Evolutionary conservation across 1,140 invertebrate species (phyloP).

Genomic region (Drosophila micromelanica): DNA sequence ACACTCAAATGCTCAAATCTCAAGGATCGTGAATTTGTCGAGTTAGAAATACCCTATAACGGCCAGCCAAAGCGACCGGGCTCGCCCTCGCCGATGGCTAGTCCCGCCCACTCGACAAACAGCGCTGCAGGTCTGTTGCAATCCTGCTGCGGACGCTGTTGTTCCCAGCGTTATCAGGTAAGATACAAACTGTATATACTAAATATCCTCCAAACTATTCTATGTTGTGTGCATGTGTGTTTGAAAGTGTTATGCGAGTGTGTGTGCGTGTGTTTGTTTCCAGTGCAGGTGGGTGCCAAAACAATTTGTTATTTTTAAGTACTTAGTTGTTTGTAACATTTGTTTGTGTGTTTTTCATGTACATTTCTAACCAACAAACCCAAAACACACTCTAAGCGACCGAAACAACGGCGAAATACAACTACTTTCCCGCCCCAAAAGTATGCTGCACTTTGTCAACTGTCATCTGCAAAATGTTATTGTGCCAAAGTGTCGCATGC

Average conservation of each 20-base stretch:
- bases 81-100: slow-evolving; percentile 93
- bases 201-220: slow-evolving; percentile 37
- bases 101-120: slow-evolving; percentile 93
- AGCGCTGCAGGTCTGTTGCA: slow-evolving; percentile 90
- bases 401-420: slow-evolving; percentile 1
- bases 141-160: slow-evolving; percentile 93
- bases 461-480: not conserved
- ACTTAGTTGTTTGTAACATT: slow-evolving; percentile 47
- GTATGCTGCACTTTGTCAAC: slow-evolving; percentile 20
- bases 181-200: slow-evolving; percentile 49
- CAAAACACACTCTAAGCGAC: slow-evolving; percentile 17
- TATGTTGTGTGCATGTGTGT: slow-evolving; percentile 22
- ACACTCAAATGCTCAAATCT: slow-evolving; percentile 67
- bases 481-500: slow-evolving; percentile 26
- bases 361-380: slow-evolving; percentile 28
- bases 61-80: slow-evolving; percentile 95
- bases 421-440: slow-evolving; percentile 16
- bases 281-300: slow-evolving; percentile 60
- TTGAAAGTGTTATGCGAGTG: slow-evolving; percentile 1
- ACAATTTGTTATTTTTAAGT: slow-evolving; percentile 29
- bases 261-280: slow-evolving; percentile 11
- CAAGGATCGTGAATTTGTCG: slow-evolving; percentile 98
- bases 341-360: slow-evolving; percentile 53
- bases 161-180: slow-evolving; percentile 95
- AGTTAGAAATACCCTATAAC: slow-evolving; percentile 97